These are phyloP conservation scores for Neofelis nebulosa DNA, from an alignment of 2,113 vertebrate species.

Conservation along the genomic window DNA sequence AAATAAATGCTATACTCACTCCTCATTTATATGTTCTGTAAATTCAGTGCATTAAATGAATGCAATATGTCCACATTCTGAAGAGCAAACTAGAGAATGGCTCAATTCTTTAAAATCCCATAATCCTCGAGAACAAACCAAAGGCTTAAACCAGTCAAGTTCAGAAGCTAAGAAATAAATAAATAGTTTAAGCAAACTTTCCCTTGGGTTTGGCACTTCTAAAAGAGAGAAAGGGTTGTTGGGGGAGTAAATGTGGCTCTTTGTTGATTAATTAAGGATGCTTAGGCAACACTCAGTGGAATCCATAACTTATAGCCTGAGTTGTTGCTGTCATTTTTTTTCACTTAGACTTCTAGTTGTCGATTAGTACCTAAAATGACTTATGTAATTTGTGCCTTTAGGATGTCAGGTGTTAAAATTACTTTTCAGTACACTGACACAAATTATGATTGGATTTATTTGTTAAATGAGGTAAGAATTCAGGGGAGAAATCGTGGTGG, in stretches of 20 bases:
- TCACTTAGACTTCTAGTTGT: conserved; percentile 38
- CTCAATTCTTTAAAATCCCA: conserved; percentile 54
- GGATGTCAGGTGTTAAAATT: conserved; percentile 49
- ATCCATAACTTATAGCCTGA: conserved; percentile 40
- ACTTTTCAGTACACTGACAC: conserved; percentile 45
- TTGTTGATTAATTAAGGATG: conserved; percentile 58
- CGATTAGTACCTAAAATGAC: conserved; percentile 54
- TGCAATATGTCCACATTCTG: conserved; percentile 32
- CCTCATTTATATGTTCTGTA: not conserved
- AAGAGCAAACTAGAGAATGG: conserved; percentile 47
- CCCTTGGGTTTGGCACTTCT: conserved; percentile 42
- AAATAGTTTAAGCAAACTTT: conserved; percentile 49
- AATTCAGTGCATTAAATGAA: conserved; percentile 50
- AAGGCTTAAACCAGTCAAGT: conserved; percentile 55
- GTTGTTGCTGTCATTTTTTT: not conserved
- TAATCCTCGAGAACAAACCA: conserved; percentile 64
- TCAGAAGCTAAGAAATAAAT: conserved; percentile 62
- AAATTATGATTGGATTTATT: conserved; percentile 34
- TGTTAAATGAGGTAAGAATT: conserved; percentile 33
- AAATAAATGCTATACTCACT: not conserved
- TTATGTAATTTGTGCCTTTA: conserved; percentile 60
- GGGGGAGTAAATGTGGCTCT: conserved; percentile 20
- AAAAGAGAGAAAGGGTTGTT: not conserved
- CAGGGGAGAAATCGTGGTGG: conserved; percentile 7
- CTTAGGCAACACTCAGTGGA: conserved; percentile 9